Evolutionary conservation across 2,113 vertebrate genomes (phyloP), one percentile per base, ranked within the genome.

Genomic region (Entelurus aequoreus): DNA sequence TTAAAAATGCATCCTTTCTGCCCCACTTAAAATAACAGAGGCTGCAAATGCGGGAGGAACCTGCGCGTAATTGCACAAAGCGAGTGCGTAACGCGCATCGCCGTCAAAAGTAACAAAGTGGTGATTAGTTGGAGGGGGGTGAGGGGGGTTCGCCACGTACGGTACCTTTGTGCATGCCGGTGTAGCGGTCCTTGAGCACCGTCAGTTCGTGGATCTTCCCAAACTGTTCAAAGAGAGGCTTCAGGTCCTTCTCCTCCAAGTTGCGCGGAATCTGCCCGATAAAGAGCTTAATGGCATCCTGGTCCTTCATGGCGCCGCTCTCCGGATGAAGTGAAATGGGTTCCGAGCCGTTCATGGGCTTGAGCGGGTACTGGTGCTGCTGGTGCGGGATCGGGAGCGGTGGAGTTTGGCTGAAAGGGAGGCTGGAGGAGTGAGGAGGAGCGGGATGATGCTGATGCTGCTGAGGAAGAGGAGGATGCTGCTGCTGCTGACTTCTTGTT

Each of bases 161-260:
- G 89, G 92, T 93, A 97, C 94, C 95, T 93, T 97, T 97, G 92
- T 98, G 95, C 95, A 97, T 93, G 90, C 95, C 95, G 75, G 95
- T 98, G 92, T 95, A 95, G 66, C 94, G 94, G 91, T 98, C 95
- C 88, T 98, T 97, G 60, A 98, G 93, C 84, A 98, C 95, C 78
- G 95, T 97, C 80, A 97, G 93, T 90, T 97, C 95, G 90, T 96
- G 94, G 93, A 98, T 98, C 89, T 94, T 93, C 86, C 95, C 95
- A 90, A 98, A 98, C 90, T 97, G 93, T 91, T 98, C 95, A 86
- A 97, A 97, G 72, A 98, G 93, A 53, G 95, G 95, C 72, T 95
- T 95, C 76, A 98, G 93, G 89, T 98, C 95, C 83, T 93, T 95
- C 84, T 98, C 95, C 81, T 97, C 94, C 87, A 97, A 92, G 92